Conservation (phyloP, 2,113 vertebrate species). For the Scomber japonicus region DNA sequence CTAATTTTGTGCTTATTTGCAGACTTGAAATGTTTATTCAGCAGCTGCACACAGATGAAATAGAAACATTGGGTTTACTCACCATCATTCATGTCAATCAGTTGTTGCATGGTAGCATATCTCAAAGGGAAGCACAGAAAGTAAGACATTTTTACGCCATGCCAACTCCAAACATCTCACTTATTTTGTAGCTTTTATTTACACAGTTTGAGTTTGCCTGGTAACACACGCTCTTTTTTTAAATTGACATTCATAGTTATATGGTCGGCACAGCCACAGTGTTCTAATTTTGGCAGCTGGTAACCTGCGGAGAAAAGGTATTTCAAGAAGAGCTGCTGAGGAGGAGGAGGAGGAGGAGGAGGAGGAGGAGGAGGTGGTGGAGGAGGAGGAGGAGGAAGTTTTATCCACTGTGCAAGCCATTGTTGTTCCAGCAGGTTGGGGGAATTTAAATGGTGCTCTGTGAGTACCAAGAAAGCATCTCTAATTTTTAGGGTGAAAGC, state of each 20-base stretch:
- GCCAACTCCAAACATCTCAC: conserved; percentile 9
- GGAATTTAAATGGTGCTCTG: not conserved
- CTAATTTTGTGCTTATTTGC: conserved; percentile 58
- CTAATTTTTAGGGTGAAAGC: not conserved
- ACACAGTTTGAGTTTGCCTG: not conserved
- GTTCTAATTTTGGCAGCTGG: conserved; percentile 15
- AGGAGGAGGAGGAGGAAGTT: conserved; percentile 9
- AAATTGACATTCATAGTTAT: not conserved
- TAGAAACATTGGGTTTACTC: conserved; percentile 52
- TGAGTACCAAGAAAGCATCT: not conserved
- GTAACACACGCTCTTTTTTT: not conserved
- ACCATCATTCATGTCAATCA: conserved; percentile 60
- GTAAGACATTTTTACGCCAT: not conserved
- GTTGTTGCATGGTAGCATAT: conserved; percentile 27
- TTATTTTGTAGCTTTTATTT: conserved; percentile 31
- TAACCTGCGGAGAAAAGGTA: not conserved
- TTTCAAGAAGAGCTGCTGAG: not conserved
- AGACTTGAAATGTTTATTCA: conserved; percentile 43
- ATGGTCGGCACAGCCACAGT: not conserved
- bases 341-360: not conserved
- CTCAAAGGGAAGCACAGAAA: conserved; percentile 31
- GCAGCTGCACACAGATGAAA: conserved; percentile 43
- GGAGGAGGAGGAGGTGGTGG: not conserved
- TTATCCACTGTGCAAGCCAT: conserved; percentile 1
- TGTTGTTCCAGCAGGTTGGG: not conserved